Evolutionary conservation across 1,140 invertebrate genomes (phyloP).

Genomic region (Rhopalosiphum padi): DNA sequence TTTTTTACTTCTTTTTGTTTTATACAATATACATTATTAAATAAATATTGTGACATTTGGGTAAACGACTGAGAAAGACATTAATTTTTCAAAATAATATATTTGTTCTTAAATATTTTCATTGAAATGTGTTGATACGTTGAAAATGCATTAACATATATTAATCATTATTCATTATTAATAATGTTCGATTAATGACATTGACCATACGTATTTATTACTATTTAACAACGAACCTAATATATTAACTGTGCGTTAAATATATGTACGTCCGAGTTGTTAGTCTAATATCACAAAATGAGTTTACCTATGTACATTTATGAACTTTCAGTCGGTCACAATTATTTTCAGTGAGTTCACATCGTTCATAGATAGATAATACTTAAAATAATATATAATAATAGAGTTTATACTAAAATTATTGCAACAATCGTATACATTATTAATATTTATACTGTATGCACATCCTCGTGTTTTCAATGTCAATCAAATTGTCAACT

Average conservation of each 20-base stretch:
- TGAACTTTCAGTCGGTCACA: background rate
- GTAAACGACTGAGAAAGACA: background rate
- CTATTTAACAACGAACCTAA: background rate
- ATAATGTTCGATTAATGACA: background rate
- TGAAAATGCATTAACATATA: too few species aligned
- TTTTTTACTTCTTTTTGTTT: background rate
- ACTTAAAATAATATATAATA: too few species aligned
- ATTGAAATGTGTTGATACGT: background rate
- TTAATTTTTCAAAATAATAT: background rate
- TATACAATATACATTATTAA: background rate
- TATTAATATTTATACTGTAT: background rate
- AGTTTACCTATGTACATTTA: background rate
- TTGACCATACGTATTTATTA: background rate
- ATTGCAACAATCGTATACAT: background rate
- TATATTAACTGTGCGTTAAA: background rate
- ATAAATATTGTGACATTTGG: background rate
- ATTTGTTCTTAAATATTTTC: background rate
- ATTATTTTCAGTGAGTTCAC: background rate
- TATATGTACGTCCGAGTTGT: background rate
- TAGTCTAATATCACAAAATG: background rate
- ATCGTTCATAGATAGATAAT: background rate
- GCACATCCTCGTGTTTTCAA: background rate
- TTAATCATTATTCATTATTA: background rate
- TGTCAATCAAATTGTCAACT: background rate
- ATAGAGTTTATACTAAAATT: background rate